These are phyloP conservation scores for Lamproptera curius DNA, from an alignment of 2,888 invertebrate genomes.

Conservation along the genomic window DNA sequence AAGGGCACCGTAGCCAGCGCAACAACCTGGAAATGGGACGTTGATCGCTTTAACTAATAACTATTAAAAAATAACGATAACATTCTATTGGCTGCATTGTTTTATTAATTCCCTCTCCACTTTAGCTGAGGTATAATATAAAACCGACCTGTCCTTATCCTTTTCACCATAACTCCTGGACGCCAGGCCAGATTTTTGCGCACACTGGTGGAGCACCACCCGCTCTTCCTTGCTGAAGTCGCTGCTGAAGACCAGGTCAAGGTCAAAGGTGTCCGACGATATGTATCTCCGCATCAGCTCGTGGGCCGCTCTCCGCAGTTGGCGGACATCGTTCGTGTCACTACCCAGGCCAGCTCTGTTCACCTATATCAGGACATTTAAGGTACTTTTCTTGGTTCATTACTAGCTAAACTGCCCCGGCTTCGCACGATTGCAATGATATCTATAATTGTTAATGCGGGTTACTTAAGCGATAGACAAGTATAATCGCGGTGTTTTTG, in stretches of 20 bases:
- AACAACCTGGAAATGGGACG: too few species aligned
- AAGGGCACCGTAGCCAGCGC: too few species aligned
- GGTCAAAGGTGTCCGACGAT: constrained; percentile 58
- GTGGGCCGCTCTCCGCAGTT: constrained; percentile 41
- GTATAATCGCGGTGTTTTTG: too few species aligned
- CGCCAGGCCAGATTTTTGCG: constrained; percentile 59
- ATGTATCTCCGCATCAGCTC: constrained; percentile 51
- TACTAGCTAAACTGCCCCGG: too few species aligned
- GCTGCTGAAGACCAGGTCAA: constrained; percentile 75
- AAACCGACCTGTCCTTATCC: constrained; percentile 47
- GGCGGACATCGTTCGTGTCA: constrained; percentile 31
- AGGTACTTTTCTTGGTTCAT: too few species aligned
- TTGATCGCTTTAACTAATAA: too few species aligned
- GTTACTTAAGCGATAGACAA: too few species aligned
- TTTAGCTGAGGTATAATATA: background rate
- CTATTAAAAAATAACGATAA: too few species aligned
- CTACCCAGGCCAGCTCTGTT: constrained; percentile 60
- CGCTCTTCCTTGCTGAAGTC: constrained; percentile 83
- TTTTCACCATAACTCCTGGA: constrained; percentile 70
- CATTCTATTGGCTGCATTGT: too few species aligned
- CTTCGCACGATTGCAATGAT: too few species aligned
- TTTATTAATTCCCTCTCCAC: too few species aligned
- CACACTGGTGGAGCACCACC: constrained; percentile 76
- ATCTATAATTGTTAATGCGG: too few species aligned
- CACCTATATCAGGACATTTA: constrained; percentile 52